Evolutionary conservation across 2,888 invertebrate genomes (phyloP).

Genomic region (Drosophila ezoana): DNA sequence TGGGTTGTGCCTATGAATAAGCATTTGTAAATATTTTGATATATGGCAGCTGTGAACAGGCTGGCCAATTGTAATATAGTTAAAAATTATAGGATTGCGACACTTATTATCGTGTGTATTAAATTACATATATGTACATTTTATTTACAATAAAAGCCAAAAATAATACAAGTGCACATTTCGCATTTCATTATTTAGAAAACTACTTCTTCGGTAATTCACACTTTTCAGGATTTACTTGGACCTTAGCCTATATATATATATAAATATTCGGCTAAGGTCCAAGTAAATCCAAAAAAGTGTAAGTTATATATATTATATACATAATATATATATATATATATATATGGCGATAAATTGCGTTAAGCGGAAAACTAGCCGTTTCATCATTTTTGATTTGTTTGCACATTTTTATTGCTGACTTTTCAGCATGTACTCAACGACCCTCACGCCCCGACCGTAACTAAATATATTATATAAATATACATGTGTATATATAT

Average conservation of each 20-base stretch:
- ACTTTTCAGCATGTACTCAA: constrained; percentile 44
- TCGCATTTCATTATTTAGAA: too few species aligned
- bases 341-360: constrained; percentile 15
- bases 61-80: constrained; percentile 3
- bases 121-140: neutral
- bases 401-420: constrained; percentile 58
- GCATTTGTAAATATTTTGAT: constrained; percentile 34
- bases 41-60: constrained; percentile 13
- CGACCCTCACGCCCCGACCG: constrained; percentile 16
- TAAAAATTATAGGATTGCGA: constrained; percentile 5
- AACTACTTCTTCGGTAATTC: too few species aligned
- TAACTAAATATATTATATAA: constrained; percentile 6
- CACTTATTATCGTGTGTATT: constrained; percentile 1
- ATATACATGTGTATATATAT: constrained; percentile 8
- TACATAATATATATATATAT: too few species aligned
- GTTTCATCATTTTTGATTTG: constrained; percentile 58
- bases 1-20: constrained; percentile 55
- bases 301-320: too few species aligned
- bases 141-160: too few species aligned
- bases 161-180: too few species aligned
- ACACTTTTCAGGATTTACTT: too few species aligned
- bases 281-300: too few species aligned
- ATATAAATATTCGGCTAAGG: too few species aligned
- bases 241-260: too few species aligned
- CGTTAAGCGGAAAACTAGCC: constrained; percentile 19